These are phyloP conservation scores for Chaetorhynchus papuensis DNA, from an alignment of 2,113 vertebrate species.

Conservation along the genomic window DNA sequence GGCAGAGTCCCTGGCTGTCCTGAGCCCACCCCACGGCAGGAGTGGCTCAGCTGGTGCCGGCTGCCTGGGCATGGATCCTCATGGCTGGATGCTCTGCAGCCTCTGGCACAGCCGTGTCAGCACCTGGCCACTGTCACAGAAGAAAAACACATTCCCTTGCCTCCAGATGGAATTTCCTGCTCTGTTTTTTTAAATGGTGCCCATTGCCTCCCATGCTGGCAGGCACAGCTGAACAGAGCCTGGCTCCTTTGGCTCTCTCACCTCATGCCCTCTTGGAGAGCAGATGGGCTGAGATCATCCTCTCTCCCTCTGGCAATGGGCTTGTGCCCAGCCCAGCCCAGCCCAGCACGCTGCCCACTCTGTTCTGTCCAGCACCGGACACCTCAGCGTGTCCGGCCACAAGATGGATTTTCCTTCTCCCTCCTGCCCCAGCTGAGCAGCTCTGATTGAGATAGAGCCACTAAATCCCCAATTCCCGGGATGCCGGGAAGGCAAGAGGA, in stretches of 20 bases:
- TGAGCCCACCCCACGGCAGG: accelerated
- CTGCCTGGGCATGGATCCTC: neutral
- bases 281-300: neutral
- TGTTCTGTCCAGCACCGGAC: neutral
- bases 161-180: neutral
- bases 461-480: neutral
- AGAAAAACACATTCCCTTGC: neutral
- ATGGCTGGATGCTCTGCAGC: neutral
- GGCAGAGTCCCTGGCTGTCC: neutral
- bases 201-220: neutral
- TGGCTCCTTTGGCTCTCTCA: neutral
- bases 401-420: neutral
- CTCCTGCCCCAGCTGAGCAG: accelerated
- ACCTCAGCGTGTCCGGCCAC: accelerated
- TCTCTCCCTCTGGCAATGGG: neutral
- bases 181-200: neutral
- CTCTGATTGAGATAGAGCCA: accelerated
- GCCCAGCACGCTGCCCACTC: neutral
- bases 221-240: neutral
- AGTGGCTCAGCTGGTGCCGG: neutral
- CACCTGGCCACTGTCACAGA: neutral
- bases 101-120: neutral
- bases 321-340: neutral
- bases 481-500: neutral
- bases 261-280: neutral